A percentile compares a stretch with the other conserved stretches of the same genome.
These are phyloP conservation scores for Galago senegalensis DNA, from an alignment of 2,797 vertebrate species.

Conservation along the genomic window DNA sequence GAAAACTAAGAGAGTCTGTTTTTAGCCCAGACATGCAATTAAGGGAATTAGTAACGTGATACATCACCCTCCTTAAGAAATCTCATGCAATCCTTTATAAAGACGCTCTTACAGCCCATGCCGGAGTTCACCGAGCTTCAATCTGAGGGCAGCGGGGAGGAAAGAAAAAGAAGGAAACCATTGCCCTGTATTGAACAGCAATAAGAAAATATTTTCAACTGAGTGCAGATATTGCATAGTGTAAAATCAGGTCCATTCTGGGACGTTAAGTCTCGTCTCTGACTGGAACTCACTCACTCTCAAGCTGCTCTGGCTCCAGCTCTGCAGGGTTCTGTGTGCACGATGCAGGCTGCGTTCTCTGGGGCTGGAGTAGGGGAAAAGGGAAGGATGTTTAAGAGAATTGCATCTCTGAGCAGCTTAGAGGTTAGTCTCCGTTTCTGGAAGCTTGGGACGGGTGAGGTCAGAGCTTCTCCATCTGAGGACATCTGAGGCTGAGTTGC, in stretches of 20 bases:
- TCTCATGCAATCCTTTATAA: slow-evolving; percentile 84
- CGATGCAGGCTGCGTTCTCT: not conserved
- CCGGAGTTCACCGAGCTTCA: slow-evolving; percentile 58
- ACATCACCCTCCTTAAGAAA: slow-evolving; percentile 82
- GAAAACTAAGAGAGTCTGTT: slow-evolving; percentile 90
- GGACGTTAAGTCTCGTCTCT: not conserved
- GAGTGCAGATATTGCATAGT: not conserved
- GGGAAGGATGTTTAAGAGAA: not conserved
- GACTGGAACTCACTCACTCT: not conserved
- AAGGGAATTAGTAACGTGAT: slow-evolving; percentile 90
- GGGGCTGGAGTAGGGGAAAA: not conserved
- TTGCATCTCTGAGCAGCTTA: not conserved
- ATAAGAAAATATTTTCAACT: not conserved
- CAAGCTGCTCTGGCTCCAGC: not conserved
- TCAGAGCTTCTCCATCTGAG: not conserved
- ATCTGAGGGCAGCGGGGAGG: slow-evolving; percentile 22
- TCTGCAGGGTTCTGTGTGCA: not conserved
- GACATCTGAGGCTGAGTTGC: not conserved
- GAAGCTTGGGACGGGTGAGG: not conserved
- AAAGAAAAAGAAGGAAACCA: rapidly evolving
- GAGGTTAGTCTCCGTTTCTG: not conserved
- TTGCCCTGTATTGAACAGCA: not conserved
- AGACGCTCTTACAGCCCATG: slow-evolving; percentile 74
- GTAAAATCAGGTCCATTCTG: not conserved
- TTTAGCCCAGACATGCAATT: slow-evolving; percentile 92